These are phyloP conservation scores for Pardalotus punctatus DNA, from an alignment of 2,113 vertebrate species.

Conservation along the genomic window DNA sequence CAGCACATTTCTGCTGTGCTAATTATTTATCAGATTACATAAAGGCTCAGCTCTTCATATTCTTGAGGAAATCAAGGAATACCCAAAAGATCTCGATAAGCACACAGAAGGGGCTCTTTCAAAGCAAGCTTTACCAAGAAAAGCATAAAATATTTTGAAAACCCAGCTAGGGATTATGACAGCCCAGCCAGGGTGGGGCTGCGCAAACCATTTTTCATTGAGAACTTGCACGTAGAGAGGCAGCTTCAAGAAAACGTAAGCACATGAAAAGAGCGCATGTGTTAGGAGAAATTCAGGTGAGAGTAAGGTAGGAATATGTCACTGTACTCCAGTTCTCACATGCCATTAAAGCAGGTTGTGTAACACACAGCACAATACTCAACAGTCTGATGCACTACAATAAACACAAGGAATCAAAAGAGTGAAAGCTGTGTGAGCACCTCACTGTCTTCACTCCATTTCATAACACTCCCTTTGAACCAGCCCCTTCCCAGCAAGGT, in stretches of 20 bases:
- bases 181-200: neutral
- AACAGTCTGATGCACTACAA: neutral
- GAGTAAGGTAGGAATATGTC: neutral
- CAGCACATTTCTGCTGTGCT: neutral
- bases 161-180: neutral
- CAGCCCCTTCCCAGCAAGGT: neutral
- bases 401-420: neutral
- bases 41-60: neutral
- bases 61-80: neutral
- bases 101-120: neutral
- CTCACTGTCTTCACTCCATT: accelerated
- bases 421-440: neutral
- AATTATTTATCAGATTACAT: neutral
- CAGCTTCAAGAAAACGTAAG: neutral
- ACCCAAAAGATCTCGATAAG: neutral
- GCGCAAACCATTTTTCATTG: neutral
- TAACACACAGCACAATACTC: neutral
- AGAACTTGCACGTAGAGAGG: neutral
- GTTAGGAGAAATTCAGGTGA: neutral
- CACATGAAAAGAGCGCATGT: accelerated
- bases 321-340: neutral
- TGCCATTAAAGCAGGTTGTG: neutral
- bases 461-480: neutral
- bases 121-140: neutral
- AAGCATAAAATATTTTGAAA: neutral